Conservation (phyloP, 1,140 invertebrate species). For the Diorhabda sublineata region DNA sequence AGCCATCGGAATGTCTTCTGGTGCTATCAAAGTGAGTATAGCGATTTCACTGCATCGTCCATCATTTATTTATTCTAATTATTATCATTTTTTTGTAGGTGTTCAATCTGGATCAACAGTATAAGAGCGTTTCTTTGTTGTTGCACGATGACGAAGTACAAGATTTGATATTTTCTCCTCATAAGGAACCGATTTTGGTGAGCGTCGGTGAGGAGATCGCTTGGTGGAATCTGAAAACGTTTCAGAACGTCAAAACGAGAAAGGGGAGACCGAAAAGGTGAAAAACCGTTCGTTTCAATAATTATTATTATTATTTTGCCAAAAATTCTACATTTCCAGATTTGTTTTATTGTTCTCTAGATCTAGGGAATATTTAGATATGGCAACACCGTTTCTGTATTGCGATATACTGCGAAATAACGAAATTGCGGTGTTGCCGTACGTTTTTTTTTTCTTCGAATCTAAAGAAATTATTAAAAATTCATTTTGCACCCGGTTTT, state of each 20-base stretch:
- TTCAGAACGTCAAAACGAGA: conserved; percentile 11
- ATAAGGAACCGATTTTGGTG: conserved; percentile 26
- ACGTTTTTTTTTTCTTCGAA: too few species aligned
- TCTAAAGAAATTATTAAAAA: too few species aligned
- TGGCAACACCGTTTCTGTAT: too few species aligned
- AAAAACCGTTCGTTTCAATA: not conserved
- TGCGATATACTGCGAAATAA: too few species aligned
- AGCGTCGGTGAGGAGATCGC: conserved; percentile 30
- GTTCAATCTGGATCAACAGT: conserved; percentile 7
- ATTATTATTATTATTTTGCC: not conserved
- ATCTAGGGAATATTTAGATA: too few species aligned
- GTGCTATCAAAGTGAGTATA: conserved; percentile 21
- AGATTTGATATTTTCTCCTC: conserved; percentile 27
- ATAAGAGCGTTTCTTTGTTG: not conserved
- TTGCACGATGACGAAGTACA: conserved; percentile 25
- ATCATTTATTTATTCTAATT: not conserved
- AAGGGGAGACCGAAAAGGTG: conserved; percentile 19
- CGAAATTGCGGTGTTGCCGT: too few species aligned
- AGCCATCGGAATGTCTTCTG: conserved; percentile 20
- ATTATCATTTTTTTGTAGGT: conserved; percentile 6
- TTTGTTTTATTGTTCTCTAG: too few species aligned
- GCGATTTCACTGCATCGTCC: not conserved
- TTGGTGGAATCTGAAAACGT: conserved; percentile 27
- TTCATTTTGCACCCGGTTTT: too few species aligned
- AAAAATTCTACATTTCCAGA: too few species aligned